phyloP scores from a whole-genome alignment of 2,888 invertebrate genomes.

The Stictocephala bisonia region DNA sequence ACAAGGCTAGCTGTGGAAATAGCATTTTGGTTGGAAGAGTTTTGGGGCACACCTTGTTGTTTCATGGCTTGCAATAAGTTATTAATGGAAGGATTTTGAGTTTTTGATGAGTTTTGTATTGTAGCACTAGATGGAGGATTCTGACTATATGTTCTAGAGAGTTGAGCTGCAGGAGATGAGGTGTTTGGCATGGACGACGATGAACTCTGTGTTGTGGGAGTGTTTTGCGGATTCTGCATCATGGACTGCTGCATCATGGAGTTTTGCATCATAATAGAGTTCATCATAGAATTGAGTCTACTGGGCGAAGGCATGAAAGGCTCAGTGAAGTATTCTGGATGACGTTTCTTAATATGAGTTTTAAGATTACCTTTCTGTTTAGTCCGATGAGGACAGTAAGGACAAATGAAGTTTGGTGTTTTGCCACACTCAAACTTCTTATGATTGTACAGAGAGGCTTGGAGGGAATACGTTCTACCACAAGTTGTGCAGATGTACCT shows the following conservation, averaged over 20 bases:
- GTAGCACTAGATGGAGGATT: background rate
- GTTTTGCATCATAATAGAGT: slow-evolving; percentile 32
- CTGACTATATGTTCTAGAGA: too few relatives aligned
- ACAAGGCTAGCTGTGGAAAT: slow-evolving; percentile 11
- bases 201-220: background rate
- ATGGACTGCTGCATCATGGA: slow-evolving; percentile 2
- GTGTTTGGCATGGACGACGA: background rate
- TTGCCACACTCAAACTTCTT: slow-evolving; percentile 63
- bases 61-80: slow-evolving; percentile 34
- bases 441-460: slow-evolving; percentile 51
- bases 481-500: slow-evolving; percentile 51
- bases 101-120: background rate
- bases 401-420: slow-evolving; percentile 63
- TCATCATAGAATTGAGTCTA: slow-evolving; percentile 29
- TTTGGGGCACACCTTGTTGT: slow-evolving; percentile 5
- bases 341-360: slow-evolving; percentile 57
- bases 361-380: slow-evolving; percentile 60
- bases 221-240: background rate
- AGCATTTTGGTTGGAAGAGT: slow-evolving; percentile 1
- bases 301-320: slow-evolving; percentile 37
- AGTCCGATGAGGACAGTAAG: slow-evolving; percentile 63
- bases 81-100: slow-evolving; percentile 14
- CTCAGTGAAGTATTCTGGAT: slow-evolving; percentile 47
- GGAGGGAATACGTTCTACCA: slow-evolving; percentile 49
- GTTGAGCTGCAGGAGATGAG: background rate